phyloP scores from a whole-genome alignment of 1,140 invertebrate genomes.

The Brachionus calyciflorus region DNA sequence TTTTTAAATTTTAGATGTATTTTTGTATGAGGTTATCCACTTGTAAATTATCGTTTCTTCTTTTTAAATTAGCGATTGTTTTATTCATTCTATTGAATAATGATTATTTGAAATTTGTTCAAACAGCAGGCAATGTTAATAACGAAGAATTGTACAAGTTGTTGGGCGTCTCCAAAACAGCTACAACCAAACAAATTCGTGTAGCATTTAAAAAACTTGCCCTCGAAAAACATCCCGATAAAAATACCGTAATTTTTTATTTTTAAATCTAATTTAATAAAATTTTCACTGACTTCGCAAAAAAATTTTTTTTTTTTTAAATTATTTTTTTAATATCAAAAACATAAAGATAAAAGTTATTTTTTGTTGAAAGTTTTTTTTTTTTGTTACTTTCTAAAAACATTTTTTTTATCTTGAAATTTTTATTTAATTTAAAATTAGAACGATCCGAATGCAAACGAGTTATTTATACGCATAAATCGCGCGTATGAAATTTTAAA shows the following conservation, averaged over 20 bases:
- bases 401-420: not conserved
- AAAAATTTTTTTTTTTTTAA: too few relatives aligned
- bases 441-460: slow-evolving; percentile 70
- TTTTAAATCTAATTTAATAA: not conserved
- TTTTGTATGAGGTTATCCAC: not conserved
- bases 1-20: slow-evolving; percentile 11
- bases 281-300: too few relatives aligned
- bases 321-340: too few relatives aligned
- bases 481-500: slow-evolving; percentile 80
- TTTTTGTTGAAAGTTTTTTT: too few relatives aligned
- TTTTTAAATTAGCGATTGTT: not conserved
- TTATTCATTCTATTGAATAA: too few relatives aligned
- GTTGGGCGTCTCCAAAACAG: slow-evolving; percentile 69
- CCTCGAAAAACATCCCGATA: slow-evolving; percentile 76
- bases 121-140: not conserved
- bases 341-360: too few relatives aligned
- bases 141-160: slow-evolving; percentile 68
- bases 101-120: not conserved
- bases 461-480: slow-evolving; percentile 73
- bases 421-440: slow-evolving; percentile 6
- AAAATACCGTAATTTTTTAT: slow-evolving; percentile 66
- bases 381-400: too few relatives aligned
- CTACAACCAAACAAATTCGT: slow-evolving; percentile 71
- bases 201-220: slow-evolving; percentile 78
- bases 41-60: not conserved